A percentile compares a stretch with the other conserved stretches of the same genome.
Conservation (phyloP, 2,113 vertebrate genomes). For the Myocastor coypus region DNA sequence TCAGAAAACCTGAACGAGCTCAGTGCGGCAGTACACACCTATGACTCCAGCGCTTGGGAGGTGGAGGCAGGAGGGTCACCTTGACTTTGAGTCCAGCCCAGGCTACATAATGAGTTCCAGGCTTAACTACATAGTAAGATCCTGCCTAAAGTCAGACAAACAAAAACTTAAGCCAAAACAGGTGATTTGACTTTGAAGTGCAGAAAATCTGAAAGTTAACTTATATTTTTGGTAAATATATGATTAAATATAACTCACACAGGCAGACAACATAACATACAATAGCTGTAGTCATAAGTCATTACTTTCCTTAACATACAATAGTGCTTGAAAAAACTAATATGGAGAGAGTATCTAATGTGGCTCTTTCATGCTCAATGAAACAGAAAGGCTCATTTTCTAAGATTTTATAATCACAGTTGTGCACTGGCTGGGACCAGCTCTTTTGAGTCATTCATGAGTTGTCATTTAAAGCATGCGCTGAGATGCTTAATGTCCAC, state of each 20-base stretch:
- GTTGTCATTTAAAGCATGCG: not conserved
- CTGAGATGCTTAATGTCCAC: not conserved
- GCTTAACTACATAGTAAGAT: not conserved
- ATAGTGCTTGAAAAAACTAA: not conserved
- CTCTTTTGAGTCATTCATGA: not conserved
- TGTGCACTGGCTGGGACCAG: not conserved
- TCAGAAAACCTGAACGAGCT: not conserved
- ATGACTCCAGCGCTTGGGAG: not conserved
- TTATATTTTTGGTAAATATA: constrained; percentile 20
- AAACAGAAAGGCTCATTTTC: constrained; percentile 31
- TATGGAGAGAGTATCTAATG: not conserved
- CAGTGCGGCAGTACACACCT: not conserved
- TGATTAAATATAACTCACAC: constrained; percentile 3
- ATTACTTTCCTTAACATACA: not conserved
- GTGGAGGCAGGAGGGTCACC: not conserved
- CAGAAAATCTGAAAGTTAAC: constrained; percentile 25
- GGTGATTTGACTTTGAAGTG: constrained; percentile 23
- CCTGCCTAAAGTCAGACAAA: not conserved
- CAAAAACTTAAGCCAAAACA: not conserved
- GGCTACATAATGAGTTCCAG: not conserved
- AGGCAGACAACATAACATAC: not conserved
- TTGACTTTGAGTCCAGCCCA: not conserved
- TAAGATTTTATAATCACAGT: not conserved
- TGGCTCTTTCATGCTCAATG: not conserved
- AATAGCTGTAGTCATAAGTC: not conserved